Evolutionary conservation across 2,888 invertebrate genomes (phyloP).

Genomic region (Aspidapion aeneum): DNA sequence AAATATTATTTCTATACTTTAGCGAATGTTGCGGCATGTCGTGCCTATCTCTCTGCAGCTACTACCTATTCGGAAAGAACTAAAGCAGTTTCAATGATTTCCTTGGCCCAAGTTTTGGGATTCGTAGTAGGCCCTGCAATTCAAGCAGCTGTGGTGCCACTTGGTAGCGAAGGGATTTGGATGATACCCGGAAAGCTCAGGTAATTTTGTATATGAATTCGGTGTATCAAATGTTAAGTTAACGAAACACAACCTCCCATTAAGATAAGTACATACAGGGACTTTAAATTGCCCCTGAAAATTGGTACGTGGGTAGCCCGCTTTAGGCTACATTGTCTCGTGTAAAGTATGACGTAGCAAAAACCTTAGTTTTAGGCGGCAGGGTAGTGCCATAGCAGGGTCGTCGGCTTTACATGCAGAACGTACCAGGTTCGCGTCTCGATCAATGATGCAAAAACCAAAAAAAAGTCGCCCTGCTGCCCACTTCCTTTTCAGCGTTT

Average conservation of each 20-base stretch:
- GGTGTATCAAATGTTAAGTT: neutral
- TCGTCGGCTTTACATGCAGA: too few relatives aligned
- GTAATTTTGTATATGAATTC: slow-evolving; percentile 33
- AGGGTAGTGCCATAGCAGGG: too few relatives aligned
- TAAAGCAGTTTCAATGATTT: slow-evolving; percentile 77
- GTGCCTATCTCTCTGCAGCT: slow-evolving; percentile 81
- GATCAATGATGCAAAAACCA: too few relatives aligned
- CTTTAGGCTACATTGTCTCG: too few relatives aligned
- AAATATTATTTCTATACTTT: slow-evolving; percentile 34
- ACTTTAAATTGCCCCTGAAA: too few relatives aligned
- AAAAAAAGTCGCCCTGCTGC: too few relatives aligned
- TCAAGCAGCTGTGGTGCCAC: slow-evolving; percentile 75
- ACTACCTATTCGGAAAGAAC: slow-evolving; percentile 78
- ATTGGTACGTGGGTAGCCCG: too few relatives aligned
- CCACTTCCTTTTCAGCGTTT: too few relatives aligned
- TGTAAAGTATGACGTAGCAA: too few relatives aligned
- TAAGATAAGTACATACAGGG: neutral
- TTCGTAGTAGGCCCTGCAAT: slow-evolving; percentile 83
- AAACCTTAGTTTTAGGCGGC: too few relatives aligned
- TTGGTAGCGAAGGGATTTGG: slow-evolving; percentile 63
- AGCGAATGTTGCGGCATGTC: slow-evolving; percentile 81
- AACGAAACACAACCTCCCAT: neutral
- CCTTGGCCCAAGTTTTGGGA: slow-evolving; percentile 81
- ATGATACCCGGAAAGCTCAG: slow-evolving; percentile 51
- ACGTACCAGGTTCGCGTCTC: too few relatives aligned